Base-by-base conservation (phyloP, 2,797 vertebrate species). In the Micrastur ruficollis region DNA sequence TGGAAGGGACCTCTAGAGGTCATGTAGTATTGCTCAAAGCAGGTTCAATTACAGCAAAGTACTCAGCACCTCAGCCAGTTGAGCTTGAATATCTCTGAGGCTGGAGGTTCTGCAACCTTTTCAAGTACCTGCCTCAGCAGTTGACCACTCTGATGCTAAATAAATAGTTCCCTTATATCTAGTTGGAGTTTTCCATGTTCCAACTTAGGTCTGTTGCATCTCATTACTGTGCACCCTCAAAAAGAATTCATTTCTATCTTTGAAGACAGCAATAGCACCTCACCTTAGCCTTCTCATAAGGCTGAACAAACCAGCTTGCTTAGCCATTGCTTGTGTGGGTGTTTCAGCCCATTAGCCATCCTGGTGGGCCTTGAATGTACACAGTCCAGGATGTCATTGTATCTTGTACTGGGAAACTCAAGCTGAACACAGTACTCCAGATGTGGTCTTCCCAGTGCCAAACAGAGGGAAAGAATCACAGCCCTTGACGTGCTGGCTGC, bases 171-270 rank as follows among this genome's bases (percentile, higher is more conserved):
- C 44, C 11, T 27, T 73, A 0, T 49, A 25, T 67, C 15, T 58
- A 32, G 11, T 19, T 81, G 56, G 42, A 42, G 11, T 71, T 86
- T 83, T 89, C 50, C 27, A 2, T 47, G 26, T 86, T 83, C 31
- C 1, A 1, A 0, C 40, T 61, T 56, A 17, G 1, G 5, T 58
- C 56, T 49, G 6, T 58, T 87, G 29, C 25, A 42, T 56, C 27
- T 93, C 32, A 23, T 56, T 65, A 16, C 42, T 49, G 31, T 32
- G 25, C 11, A 46, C 5, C 6, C 27, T 87, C 2, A 3, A 80
- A 50, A 84, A 88, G 22, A 56, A 40, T 80, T 47, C 9, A 8
- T 75, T 82, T 93, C 62, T 86, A 3, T 67, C 61, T 58, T 81
- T 62, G 42, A 78, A 52, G 32, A 26, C 59, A 76, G 55, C 65